phyloP scores from a whole-genome alignment of 2,113 vertebrate species.

The Nycticorax nycticorax region DNA sequence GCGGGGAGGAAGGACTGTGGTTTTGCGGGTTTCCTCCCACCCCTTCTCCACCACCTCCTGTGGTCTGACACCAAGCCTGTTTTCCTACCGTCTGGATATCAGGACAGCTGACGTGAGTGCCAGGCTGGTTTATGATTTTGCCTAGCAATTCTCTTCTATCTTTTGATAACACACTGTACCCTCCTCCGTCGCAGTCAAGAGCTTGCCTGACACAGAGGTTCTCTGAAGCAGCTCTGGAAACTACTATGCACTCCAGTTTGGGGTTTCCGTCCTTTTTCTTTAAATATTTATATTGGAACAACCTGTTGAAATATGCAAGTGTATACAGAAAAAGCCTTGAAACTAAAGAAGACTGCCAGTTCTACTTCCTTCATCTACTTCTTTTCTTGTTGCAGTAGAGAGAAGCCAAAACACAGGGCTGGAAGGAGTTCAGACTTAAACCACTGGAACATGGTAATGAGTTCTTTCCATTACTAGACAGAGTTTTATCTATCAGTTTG shows the following conservation, averaged over 20 bases:
- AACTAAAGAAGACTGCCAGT: not conserved
- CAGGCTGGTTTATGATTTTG: not conserved
- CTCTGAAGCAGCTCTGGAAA: not conserved
- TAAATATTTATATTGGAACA: conserved; percentile 59
- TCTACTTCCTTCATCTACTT: not conserved
- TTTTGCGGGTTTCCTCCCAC: not conserved
- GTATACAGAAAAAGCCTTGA: not conserved
- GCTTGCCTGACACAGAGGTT: not conserved
- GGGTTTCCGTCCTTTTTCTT: not conserved
- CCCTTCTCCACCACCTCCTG: not conserved
- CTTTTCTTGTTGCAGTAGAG: not conserved
- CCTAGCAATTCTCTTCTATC: conserved; percentile 28
- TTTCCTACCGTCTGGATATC: not conserved
- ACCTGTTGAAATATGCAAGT: conserved; percentile 4
- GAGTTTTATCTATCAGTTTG: conserved; percentile 4
- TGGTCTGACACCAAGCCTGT: not conserved
- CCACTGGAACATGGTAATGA: not conserved
- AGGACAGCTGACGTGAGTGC: not conserved
- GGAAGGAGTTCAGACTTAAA: conserved; percentile 17
- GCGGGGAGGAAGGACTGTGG: not conserved
- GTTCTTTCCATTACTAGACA: not conserved
- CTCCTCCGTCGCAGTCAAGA: not conserved
- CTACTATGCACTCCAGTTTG: not conserved
- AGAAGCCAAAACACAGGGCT: not conserved
- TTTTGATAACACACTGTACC: not conserved